phyloP scores from a whole-genome alignment of 2,797 vertebrate genomes.

The Fratercula arctica region DNA sequence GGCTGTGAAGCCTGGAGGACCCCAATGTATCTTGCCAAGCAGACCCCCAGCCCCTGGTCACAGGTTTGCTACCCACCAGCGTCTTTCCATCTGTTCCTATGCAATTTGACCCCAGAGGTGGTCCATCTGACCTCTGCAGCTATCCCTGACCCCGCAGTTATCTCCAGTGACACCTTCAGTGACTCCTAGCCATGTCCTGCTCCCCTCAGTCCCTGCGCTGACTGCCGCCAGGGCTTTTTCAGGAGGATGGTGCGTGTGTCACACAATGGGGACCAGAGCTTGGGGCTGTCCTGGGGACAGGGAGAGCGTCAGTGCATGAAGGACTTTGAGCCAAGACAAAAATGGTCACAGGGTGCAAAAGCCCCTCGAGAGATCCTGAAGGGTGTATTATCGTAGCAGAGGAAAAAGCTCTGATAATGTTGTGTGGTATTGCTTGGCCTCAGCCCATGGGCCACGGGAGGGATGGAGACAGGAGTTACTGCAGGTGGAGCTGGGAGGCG shows the following conservation, averaged over 20 bases:
- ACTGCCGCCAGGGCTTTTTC: neutral
- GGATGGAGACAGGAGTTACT: neutral
- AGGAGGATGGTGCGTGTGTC: neutral
- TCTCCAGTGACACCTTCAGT: neutral
- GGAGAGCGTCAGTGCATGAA: neutral
- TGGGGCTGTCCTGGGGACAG: neutral
- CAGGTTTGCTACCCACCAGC: neutral
- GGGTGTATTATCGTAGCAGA: neutral
- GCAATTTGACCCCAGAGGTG: neutral
- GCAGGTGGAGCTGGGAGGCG: neutral
- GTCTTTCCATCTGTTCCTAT: neutral
- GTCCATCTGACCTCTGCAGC: neutral
- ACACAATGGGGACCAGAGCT: neutral
- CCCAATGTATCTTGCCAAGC: neutral
- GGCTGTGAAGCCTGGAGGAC: neutral
- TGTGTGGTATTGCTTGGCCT: neutral
- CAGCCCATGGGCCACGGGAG: neutral
- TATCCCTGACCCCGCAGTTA: neutral
- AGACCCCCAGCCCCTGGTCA: neutral
- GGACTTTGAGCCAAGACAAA: neutral
- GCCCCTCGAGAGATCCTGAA: neutral
- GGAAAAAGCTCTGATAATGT: neutral
- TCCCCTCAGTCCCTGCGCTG: neutral
- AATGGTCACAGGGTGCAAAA: neutral
- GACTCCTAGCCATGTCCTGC: neutral